Evolutionary conservation across 1,140 invertebrate species (phyloP).

Genomic region (Drosophila bifasciata): DNA sequence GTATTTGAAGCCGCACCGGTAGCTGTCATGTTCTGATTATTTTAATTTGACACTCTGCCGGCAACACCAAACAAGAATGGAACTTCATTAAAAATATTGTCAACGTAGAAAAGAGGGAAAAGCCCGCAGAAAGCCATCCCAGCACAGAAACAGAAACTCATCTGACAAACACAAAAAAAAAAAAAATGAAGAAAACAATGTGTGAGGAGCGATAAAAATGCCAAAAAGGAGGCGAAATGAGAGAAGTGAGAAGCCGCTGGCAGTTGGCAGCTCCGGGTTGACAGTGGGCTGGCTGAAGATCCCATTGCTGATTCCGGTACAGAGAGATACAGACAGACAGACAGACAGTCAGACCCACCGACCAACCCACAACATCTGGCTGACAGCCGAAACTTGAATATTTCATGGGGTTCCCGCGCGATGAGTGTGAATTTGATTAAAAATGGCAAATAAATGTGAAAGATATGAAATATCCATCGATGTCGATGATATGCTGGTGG

Average conservation of each 20-base stretch:
- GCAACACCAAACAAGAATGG: constrained; percentile 49
- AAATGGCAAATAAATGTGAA: constrained; percentile 53
- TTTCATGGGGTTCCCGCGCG: constrained; percentile 55
- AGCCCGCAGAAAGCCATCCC: neutral
- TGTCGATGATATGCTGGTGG: constrained; percentile 13
- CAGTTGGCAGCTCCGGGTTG: constrained; percentile 30
- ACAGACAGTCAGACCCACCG: neutral
- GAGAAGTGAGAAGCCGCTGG: constrained; percentile 44
- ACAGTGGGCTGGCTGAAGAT: constrained; percentile 52
- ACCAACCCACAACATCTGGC: constrained; percentile 51
- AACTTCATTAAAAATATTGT: constrained; percentile 81
- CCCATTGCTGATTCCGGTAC: constrained; percentile 13
- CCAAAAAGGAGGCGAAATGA: constrained; percentile 30
- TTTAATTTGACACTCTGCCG: constrained; percentile 80
- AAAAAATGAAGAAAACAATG: constrained; percentile 41
- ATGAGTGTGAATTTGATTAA: constrained; percentile 58
- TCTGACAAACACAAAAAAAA: constrained; percentile 27
- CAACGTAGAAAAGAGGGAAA: constrained; percentile 61
- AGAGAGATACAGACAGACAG: constrained; percentile 32
- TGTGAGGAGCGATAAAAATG: constrained; percentile 62
- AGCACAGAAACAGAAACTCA: constrained; percentile 8
- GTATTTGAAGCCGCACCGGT: constrained; percentile 58
- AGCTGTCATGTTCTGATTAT: constrained; percentile 82
- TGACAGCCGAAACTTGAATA: constrained; percentile 59
- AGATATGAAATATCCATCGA: constrained; percentile 40